Evolutionary conservation across 2,888 invertebrate species (phyloP), one percentile per base, ranked within the genome.

Genomic region (Xanthorhoe designata): DNA sequence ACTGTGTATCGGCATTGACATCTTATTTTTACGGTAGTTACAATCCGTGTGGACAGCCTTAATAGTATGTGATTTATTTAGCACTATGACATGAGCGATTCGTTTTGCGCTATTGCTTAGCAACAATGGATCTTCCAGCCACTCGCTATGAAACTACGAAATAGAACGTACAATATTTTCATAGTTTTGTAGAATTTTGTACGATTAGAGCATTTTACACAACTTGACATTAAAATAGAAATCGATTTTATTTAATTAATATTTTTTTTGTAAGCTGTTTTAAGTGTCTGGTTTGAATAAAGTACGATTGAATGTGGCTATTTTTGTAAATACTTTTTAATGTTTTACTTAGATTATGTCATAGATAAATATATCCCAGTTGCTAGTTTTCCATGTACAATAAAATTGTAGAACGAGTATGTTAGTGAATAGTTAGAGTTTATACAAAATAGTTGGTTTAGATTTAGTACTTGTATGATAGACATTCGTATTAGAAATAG

Each of bases 341-440:
- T 80, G 89, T 89, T 71, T 90, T 90, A 90, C 88, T 88, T 92
- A 90, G 91, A 90, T 89, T 91, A 90, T 91, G 88, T 87, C 86
- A 89, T 91, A 91, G 86, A 86, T 87, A 82, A 88, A 86, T 88
- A 84, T 91, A 86, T 85, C 85, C 89, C 89, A 85, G 86, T 92
- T 91, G 91, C 78, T 92, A 92, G 92, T 87, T 91, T 88, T 88
- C 86, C 90, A 89, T 92, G 92, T 92, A 93, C 91, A 92, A 91
- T 91, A 86, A 90, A 91, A 91, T 88, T 91, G 90, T 92, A 92
- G 92, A 89, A 87, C 84, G 84, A 87, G 82, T 88, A 87, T 84
- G 80, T 83, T 75, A 88, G 91, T 89, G 88, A 82, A 73, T 91
- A 92, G 88, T 85, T 92, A 92, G 92, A 91, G 87, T 92, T 92